Conservation (phyloP, 2,113 vertebrate genomes). For the Equus przewalskii region DNA sequence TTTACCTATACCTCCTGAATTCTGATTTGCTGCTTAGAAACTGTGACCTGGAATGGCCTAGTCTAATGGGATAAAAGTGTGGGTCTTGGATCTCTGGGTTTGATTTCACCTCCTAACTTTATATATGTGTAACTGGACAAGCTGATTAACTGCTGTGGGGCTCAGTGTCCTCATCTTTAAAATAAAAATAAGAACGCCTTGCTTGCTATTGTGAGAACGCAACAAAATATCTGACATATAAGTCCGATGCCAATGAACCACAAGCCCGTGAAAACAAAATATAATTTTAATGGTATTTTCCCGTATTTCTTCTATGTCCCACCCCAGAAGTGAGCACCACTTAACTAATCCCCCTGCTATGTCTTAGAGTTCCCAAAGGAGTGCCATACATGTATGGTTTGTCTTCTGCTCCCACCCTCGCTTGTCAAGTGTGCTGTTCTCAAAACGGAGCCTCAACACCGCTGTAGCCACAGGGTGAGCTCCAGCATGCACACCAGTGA, state of each 20-base stretch:
- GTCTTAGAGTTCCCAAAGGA: neutral
- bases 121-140: neutral
- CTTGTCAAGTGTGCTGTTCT: neutral
- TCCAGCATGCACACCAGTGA: too few relatives aligned
- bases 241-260: neutral
- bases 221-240: neutral
- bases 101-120: neutral
- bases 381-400: accelerated
- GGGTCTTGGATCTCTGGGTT: neutral
- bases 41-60: neutral
- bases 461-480: too few relatives aligned
- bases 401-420: neutral
- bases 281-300: neutral
- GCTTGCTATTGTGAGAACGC: neutral
- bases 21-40: neutral
- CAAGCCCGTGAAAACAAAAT: neutral
- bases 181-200: neutral
- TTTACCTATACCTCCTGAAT: neutral
- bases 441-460: neutral
- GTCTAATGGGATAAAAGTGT: neutral
- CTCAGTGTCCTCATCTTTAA: neutral
- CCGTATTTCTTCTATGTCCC: neutral
- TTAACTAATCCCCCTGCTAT: neutral
- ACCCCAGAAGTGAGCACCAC: neutral
- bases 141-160: neutral